phyloP scores from a whole-genome alignment of 2,888 invertebrate species.

The Lucinisca nassula region DNA sequence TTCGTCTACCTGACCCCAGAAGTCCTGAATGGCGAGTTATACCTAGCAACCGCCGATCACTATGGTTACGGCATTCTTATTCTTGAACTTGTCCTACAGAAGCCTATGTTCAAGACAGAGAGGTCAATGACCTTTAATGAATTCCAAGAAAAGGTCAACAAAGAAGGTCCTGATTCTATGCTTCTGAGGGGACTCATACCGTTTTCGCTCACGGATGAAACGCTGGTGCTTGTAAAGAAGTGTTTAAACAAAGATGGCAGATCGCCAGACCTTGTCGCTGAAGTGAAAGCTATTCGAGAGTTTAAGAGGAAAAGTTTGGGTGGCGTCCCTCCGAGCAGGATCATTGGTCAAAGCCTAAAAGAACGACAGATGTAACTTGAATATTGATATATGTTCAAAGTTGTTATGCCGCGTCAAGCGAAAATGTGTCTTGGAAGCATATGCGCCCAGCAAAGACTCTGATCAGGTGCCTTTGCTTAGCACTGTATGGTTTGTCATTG shows the following conservation, averaged over 20 bases:
- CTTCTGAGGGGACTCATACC: slow-evolving; percentile 28
- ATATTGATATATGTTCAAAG: no score
- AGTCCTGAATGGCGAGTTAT: slow-evolving; percentile 79
- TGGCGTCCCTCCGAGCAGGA: background rate
- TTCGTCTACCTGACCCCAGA: slow-evolving; percentile 83
- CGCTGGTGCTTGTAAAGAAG: background rate
- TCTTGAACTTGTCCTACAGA: slow-evolving; percentile 53
- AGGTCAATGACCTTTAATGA: slow-evolving; percentile 57
- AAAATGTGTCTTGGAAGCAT: no score
- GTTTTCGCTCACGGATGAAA: background rate
- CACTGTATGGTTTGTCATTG: no score
- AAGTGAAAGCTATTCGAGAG: background rate
- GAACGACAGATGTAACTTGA: background rate
- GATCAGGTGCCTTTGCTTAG: slow-evolving; percentile 18
- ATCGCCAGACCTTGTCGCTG: background rate
- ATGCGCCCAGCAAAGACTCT: no score
- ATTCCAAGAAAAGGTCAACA: slow-evolving; percentile 67
- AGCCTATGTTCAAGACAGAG: slow-evolving; percentile 61
- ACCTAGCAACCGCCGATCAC: slow-evolving; percentile 79
- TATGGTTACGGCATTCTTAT: slow-evolving; percentile 74
- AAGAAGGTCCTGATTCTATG: slow-evolving; percentile 61
- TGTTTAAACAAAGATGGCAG: background rate
- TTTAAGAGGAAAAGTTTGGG: background rate
- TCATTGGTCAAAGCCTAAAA: background rate
- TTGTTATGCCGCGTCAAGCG: no score